Evolutionary conservation across 2,113 vertebrate genomes (phyloP), one percentile per base, ranked within the genome.

Genomic region (Vulpes ferrilata): DNA sequence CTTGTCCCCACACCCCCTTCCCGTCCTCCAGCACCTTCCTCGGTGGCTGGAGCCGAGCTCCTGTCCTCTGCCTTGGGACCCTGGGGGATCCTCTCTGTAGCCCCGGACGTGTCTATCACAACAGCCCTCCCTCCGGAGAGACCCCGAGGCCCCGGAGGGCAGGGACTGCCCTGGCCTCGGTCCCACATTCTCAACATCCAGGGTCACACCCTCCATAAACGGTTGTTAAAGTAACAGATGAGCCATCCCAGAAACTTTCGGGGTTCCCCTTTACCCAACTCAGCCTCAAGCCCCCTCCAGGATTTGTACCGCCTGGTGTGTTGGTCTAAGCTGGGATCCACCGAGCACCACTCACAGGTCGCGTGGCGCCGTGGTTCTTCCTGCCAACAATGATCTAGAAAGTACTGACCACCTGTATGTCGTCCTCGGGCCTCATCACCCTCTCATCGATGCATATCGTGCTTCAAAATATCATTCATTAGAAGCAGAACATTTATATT

Each of bases 131-230:
- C 38, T 11, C 25, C 30, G 8, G 17, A 48, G 32, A 62, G 12
- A 11, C 25, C 43, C 38, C 1, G 1, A 22, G 60, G 8, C 9
- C 25, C 71, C 43, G 13, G 17, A n/a, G 30, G 55, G 3, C 32
- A 48, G 30, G 7, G n/a, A 7, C 22, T 27, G 5, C 48, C 12
- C 30, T 3, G 64, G 2, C 82, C 25, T 48, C 0, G 0, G 1
- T 64, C 51, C 11, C 1, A 8, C 11, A 15, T 22, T 43, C 65
- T 65, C 64, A 60, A 78, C 38, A 11, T 22, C 10, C 5, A 53
- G 25, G 8, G 20, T 59, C 20, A 53, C 2, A 22, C 9, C 27
- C 43, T 64, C 60, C 2, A 9, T 51, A 69, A 74, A 35, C 3
- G 19, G 38, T 5, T 9, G 7, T 9, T 43, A 60, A 83, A 64